phyloP scores from a whole-genome alignment of 2,888 invertebrate species.

The Hirtodrosophila duncani region DNA sequence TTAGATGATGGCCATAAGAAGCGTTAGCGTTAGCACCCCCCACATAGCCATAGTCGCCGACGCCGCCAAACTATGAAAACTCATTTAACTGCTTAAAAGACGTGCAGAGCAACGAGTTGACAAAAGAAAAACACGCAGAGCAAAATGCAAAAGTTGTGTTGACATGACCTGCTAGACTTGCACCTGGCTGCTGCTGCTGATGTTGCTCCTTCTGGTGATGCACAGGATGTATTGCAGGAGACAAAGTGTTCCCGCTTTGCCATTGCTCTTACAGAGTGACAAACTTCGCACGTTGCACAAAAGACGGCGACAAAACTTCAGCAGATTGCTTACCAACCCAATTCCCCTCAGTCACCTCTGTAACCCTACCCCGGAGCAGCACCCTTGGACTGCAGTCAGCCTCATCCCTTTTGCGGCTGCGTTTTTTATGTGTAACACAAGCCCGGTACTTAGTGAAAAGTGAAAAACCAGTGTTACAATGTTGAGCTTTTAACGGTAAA shows the following conservation, averaged over 20 bases:
- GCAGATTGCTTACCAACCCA: constrained; percentile 43
- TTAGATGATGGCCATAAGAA: constrained; percentile 4
- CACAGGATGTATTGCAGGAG: too few relatives aligned
- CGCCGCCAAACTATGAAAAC: constrained; percentile 62
- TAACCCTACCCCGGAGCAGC: background rate
- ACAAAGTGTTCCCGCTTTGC: too few relatives aligned
- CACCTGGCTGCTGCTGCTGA: constrained; percentile 5
- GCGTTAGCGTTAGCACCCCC: constrained; percentile 6
- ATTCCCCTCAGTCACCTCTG: background rate
- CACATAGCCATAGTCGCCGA: too few relatives aligned
- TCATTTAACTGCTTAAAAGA: constrained; percentile 60
- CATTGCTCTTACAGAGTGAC: constrained; percentile 61
- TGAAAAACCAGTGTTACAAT: constrained; percentile 68
- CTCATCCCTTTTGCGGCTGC: constrained; percentile 20
- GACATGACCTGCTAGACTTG: constrained; percentile 40
- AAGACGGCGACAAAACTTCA: constrained; percentile 53
- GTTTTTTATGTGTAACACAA: constrained; percentile 59
- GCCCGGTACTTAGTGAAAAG: constrained; percentile 65
- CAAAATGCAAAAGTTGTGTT: constrained; percentile 66
- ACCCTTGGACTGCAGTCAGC: constrained; percentile 1
- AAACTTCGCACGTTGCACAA: constrained; percentile 64
- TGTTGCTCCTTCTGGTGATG: constrained; percentile 1
- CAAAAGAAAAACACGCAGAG: constrained; percentile 54
- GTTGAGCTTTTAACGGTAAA: constrained; percentile 66
- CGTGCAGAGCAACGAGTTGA: constrained; percentile 13